These are phyloP conservation scores for Presbytis comata DNA, from an alignment of 2,797 vertebrate species.

Conservation along the genomic window DNA sequence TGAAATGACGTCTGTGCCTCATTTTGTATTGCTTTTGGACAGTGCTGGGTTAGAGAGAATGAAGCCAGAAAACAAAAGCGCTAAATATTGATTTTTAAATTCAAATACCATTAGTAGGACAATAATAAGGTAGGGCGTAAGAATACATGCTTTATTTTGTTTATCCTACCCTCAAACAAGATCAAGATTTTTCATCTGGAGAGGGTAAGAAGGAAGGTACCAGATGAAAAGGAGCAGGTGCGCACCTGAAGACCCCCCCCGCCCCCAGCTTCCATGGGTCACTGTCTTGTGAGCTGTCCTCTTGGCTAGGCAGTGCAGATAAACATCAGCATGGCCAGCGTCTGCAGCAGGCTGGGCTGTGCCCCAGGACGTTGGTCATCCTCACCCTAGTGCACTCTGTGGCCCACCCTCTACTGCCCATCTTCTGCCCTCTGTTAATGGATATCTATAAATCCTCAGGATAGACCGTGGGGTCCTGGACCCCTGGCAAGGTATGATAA, in stretches of 20 bases:
- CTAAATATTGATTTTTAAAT: conserved; percentile 27
- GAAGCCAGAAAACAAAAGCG: background rate
- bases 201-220: background rate
- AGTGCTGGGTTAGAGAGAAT: background rate
- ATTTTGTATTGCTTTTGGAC: background rate
- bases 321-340: background rate
- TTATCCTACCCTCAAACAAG: background rate
- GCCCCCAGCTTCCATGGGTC: background rate
- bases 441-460: background rate
- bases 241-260: background rate
- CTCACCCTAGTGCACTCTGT: background rate
- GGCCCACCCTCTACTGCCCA: background rate
- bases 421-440: background rate
- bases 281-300: background rate
- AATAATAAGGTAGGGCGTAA: background rate
- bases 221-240: background rate
- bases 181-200: background rate
- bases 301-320: too few relatives aligned
- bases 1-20: background rate
- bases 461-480: background rate
- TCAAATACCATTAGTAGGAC: background rate
- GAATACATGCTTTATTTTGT: background rate
- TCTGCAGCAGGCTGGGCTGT: background rate
- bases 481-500: background rate
- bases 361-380: background rate